These are phyloP conservation scores for Meghimatium bilineatum DNA, from an alignment of 2,888 invertebrate genomes.

Conservation along the genomic window DNA sequence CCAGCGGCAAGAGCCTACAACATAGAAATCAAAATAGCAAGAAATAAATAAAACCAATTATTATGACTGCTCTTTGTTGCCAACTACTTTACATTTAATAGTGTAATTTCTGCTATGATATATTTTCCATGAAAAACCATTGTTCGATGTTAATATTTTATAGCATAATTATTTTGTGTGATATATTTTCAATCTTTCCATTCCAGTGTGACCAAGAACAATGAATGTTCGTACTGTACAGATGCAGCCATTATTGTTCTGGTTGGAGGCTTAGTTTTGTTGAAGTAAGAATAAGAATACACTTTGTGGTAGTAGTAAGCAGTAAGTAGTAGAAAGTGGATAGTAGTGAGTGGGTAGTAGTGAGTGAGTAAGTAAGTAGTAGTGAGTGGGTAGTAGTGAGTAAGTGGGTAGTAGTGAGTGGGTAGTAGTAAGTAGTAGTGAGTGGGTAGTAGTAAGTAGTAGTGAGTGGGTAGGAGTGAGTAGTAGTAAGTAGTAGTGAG, in stretches of 20 bases:
- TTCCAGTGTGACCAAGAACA: not conserved
- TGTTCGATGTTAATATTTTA: too few relatives aligned
- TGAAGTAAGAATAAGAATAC: not conserved
- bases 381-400: not conserved
- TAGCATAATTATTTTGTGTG: not conserved
- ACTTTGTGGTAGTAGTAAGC: too few relatives aligned
- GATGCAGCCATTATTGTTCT: slow-evolving; percentile 4
- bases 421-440: not conserved
- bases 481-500: too few relatives aligned
- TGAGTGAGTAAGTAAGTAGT: not conserved
- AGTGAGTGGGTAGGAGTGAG: too few relatives aligned
- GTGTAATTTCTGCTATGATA: not conserved
- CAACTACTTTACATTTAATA: not conserved
- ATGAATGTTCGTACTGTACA: not conserved
- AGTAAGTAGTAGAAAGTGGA: not conserved
- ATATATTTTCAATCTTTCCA: not conserved
- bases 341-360: not conserved
- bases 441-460: too few relatives aligned
- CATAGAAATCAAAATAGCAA: not conserved
- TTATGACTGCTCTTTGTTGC: not conserved
- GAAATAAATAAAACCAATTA: not conserved
- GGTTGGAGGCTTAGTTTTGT: slow-evolving; percentile 18
- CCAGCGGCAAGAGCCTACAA: too few relatives aligned
- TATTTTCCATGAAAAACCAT: not conserved
- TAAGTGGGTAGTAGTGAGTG: not conserved